These are phyloP conservation scores for Catharus ustulatus DNA, from an alignment of 2,797 vertebrate species.

Conservation along the genomic window DNA sequence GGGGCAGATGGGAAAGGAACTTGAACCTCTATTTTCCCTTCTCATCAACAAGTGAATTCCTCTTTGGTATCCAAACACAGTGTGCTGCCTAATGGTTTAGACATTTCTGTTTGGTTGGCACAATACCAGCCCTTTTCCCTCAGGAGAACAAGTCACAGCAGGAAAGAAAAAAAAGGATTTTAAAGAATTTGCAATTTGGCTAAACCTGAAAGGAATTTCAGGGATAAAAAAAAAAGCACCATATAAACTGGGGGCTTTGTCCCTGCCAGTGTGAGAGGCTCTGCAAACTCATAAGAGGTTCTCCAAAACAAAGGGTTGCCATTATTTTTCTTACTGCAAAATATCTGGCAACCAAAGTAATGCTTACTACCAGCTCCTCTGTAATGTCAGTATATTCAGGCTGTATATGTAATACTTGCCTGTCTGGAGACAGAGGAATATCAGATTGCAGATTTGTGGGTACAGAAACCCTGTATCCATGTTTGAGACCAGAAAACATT, in stretches of 20 bases:
- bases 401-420: background rate
- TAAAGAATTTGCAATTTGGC: background rate
- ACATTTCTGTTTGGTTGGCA: background rate
- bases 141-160: slow-evolving; percentile 7
- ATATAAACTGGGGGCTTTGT: background rate
- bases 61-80: background rate
- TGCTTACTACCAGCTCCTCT: background rate
- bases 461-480: background rate
- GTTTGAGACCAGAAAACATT: background rate
- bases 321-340: background rate
- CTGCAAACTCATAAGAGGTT: background rate
- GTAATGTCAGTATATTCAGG: background rate
- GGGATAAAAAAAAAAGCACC: background rate
- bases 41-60: background rate
- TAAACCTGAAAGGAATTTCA: slow-evolving; percentile 36
- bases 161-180: background rate
- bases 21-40: background rate
- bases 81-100: background rate
- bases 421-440: background rate
- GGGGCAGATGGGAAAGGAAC: background rate
- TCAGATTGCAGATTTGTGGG: background rate
- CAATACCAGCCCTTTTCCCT: background rate
- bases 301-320: fast-evolving
- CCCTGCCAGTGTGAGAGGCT: background rate
- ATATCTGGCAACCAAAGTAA: background rate